Base-by-base conservation (phyloP, 2,797 vertebrate species). In the Poeciliopsis infans region DNA sequence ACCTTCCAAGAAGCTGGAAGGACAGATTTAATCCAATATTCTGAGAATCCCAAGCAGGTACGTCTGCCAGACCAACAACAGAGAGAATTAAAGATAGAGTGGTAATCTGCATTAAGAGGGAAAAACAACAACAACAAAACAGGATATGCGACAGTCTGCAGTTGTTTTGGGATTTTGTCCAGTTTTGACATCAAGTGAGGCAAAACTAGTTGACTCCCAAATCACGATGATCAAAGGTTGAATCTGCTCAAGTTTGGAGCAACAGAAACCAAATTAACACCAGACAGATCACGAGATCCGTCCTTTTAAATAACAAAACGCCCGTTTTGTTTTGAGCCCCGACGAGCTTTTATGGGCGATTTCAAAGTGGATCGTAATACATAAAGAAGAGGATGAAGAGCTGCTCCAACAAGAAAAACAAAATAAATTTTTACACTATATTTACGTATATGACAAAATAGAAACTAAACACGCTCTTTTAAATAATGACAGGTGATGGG, bases 1-100 rank as follows among this genome's bases (percentile, higher is more conserved):
- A 25, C 25, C 15, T 20, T 55, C 76, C n/a, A 73, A 49, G 77
- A 59, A 47, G 53, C 55, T 47, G 13, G 25, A 59, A 59, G 68
- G 51, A 39, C 70, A 51, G 45, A 15, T 55, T 51, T 53, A 79
- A 79, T 74, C 78, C 57, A 64, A 33, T 39, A 51, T 79, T 74
- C 59, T 41, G 53, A 39, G 78, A 79, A 74, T 68, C 72, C 41
- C 49, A 31, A 64, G 15, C 15, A 41, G 46, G 64, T 20, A 10
- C 7, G 53, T 78, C 57, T 43, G 25, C 23, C 33, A 41, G 20
- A 10, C 28, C 66, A 25, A 68, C 57, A 33, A 28, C 46, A 23
- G 36, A 20, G 20, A 39, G 25, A 7, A 16, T 28, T 28, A 6
- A 43, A 74, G 64, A 79, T 28, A 74, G 45, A 4, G 7, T 53